These are phyloP conservation scores for Melanotaenia nigrans DNA, from an alignment of 2,797 vertebrate species.

Conservation along the genomic window DNA sequence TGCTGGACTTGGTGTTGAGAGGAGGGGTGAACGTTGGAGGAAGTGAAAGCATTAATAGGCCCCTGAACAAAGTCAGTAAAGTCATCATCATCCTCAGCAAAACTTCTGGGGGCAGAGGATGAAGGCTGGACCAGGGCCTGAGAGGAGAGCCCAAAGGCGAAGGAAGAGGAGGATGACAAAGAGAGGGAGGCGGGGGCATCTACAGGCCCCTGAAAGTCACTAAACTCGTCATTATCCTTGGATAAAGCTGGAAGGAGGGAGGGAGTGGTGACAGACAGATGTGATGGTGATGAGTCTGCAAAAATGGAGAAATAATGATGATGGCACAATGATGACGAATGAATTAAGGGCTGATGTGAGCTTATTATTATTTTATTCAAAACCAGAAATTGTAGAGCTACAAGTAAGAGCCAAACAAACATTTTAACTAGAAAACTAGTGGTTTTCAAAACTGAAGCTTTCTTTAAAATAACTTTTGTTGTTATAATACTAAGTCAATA, in stretches of 20 bases:
- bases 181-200: slow-evolving; percentile 80
- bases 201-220: slow-evolving; percentile 95
- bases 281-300: slow-evolving; percentile 96
- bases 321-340: slow-evolving; percentile 81
- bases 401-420: background rate
- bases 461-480: background rate
- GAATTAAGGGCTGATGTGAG: slow-evolving; percentile 50
- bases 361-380: slow-evolving; percentile 39
- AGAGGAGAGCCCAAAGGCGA: slow-evolving; percentile 59
- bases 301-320: slow-evolving; percentile 90
- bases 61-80: slow-evolving; percentile 99
- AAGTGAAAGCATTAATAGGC: slow-evolving; percentile 83
- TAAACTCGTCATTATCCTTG: slow-evolving; percentile 93
- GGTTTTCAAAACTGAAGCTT: background rate
- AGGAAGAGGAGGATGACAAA: slow-evolving; percentile 66
- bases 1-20: slow-evolving; percentile 57
- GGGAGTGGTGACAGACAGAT: slow-evolving; percentile 89
- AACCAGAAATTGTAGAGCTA: slow-evolving; percentile 35
- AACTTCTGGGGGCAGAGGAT: slow-evolving; percentile 48
- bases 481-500: slow-evolving; percentile 2
- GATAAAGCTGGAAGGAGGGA: slow-evolving; percentile 88
- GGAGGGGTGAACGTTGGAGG: slow-evolving; percentile 58
- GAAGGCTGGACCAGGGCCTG: slow-evolving; percentile 50
- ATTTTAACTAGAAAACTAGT: background rate
- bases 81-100: slow-evolving; percentile 86